Evolutionary conservation across 2,888 invertebrate genomes (phyloP), one percentile per base, ranked within the genome.

Genomic region (Gastracanthus pulcherrimus): DNA sequence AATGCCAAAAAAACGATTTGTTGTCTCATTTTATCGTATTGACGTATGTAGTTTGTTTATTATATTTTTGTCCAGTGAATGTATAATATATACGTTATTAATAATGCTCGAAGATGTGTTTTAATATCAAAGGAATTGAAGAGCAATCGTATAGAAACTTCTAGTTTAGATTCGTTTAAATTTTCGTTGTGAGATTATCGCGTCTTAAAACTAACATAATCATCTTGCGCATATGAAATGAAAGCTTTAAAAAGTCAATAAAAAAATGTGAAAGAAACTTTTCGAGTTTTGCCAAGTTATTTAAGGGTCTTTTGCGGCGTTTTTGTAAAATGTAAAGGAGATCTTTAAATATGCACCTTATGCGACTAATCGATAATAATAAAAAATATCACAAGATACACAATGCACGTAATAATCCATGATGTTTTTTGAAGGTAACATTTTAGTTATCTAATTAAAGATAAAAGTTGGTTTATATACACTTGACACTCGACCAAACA

Each of bases 1-100:
- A 84, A 85, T 83, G 81, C 85, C 84, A 85, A 85, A 83, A 83
- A 83, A 26, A n/a, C n/a, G 48, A 70, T 48, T 45, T 74, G 48
- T 67, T 77, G 67, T 75, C 60, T 66, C 41, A 67, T 69, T 74
- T 69, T 76, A 70, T n/a, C 13, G 13, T 31, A 31, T 45, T 19
- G 45, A 80, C 66, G 9, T 70, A 45, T 31, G 38, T 76, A 58
- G 64, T 60, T 58, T 19, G 31, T 76, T 55, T 69, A 80, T 58
- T 75, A 71, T 45, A 31, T 62, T 69, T 78, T 77, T 71, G 26
- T 70, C 55, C 64, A 75, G 69, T 80, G 67, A 69, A 74, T 70
- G 75, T 76, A 80, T 60, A 80, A 69, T 80, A 75, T 45, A 29
- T 80, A 23, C 38, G 71, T 66, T 72, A 72, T 64, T 51, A 38